Base-by-base conservation (phyloP, 2,888 invertebrate species). In the Eilema depressum region DNA sequence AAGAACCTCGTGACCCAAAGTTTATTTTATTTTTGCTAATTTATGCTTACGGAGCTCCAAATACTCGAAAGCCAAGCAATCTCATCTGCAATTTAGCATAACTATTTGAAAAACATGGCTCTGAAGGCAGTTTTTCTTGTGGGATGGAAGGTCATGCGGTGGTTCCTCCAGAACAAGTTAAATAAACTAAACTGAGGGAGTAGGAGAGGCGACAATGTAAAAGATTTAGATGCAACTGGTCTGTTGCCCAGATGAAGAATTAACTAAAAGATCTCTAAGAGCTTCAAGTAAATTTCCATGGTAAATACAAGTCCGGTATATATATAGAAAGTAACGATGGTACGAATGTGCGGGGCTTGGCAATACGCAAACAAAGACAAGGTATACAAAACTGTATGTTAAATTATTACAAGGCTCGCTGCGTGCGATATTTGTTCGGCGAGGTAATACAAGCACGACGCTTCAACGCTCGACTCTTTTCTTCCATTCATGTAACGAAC, bases 401-500 rank as follows among this genome's bases (percentile, higher is more conserved):
- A 78, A 30, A 53, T 53, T 53, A 53, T 78, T 75, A 73, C 75
- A 74, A 68, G 75, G 57, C 74, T 75, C 74, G 71, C 75, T 70
- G 73, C 73, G 75, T 77, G 80, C 75, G 70, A 79, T 85, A 85
- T 86, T 84, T 85, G 85, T 83, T 82, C 77, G 73, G 66, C 60
- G 77, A 73, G 65, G 75, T 85, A 79, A 83, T 75, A 83, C 75
- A 75, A 76, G 70, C 76, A 69, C 70, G 66, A 69, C 68, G 74
- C 68, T 74, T 68, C 73, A 80, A 73, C 69, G 71, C 69, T 70
- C 26, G 77, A 68, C 70, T 78, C 72, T 70, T 75, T 83, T 80
- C 79, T 81, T 80, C 82, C 78, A 86, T 88, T 88, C 86, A 85
- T 68, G 68, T 77, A 63, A 70, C 80, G 81, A 84, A 86, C 87